Base-by-base conservation (phyloP, 2,113 vertebrate genomes). In the Stigmatopora argus region DNA sequence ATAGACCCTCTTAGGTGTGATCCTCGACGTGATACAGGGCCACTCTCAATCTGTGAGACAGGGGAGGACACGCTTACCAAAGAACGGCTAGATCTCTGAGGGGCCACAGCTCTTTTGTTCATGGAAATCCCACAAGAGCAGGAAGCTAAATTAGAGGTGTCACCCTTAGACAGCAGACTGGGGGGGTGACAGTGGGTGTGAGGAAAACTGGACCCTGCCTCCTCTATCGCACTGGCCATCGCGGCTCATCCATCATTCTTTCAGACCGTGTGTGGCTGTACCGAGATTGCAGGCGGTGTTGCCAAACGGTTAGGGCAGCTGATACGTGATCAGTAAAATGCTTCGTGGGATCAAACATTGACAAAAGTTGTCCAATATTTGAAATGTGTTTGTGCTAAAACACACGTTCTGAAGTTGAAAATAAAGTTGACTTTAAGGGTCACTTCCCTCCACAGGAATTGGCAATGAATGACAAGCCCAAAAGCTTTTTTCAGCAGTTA, bases 391-490 rank as follows among this genome's bases (percentile, higher is more conserved):
- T 21, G 5, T 21, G 41, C 38, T 61, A 14, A 41, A 45, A 45
- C 8, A 61, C 12, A 61, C 12, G 26, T 31, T 56, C 26, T 56
- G 23, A 26, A 31, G 14, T 15, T 8, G 17, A 31, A 56, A 56
- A 55, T 14, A 15, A 31, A 17, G 53, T 56, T 56, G 14, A 15
- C 11, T 31, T 7, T 14, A 15, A 56, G 23, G 53, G 53, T 31
- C 26, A 31, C 53, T 31, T 55, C 13, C 23, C 12, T 48, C 49
- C 51, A 31, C 15, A 18, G 55, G 34, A 59, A 38, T 38, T 55
- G 21, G 13, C 94, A 95, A 97, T 96, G 95, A 96, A 96, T 97
- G 95, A 96, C 93, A 95, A 97, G 95, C 92, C 95, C 94, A 96
- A 59, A 35, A 92, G 93, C 93, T 93, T 93, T 94, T 94, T 95